Percentiles rank a stretch among this genome's conserved stretches.
These are phyloP conservation scores for Xiphophorus hellerii DNA, from an alignment of 2,113 vertebrate species.

Conservation along the genomic window DNA sequence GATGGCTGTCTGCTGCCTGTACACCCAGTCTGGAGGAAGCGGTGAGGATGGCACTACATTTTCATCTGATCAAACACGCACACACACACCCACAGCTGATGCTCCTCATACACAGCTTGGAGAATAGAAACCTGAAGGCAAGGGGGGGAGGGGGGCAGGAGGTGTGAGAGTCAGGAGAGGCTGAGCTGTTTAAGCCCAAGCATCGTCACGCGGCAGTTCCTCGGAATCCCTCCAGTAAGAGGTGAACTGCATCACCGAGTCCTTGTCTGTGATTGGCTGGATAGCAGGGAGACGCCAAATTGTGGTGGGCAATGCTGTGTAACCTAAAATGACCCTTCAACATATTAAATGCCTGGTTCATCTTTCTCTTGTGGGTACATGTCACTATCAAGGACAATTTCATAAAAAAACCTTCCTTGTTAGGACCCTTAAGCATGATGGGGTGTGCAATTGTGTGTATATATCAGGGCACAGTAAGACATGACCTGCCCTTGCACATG, in stretches of 20 bases:
- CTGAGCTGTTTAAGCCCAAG: slow-evolving; percentile 77
- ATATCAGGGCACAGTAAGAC: slow-evolving; percentile 23
- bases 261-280: slow-evolving; percentile 85
- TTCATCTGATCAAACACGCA: slow-evolving; percentile 53
- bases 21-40: slow-evolving; percentile 72
- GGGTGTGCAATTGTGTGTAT: neutral
- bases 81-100: slow-evolving; percentile 19
- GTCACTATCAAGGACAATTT: slow-evolving; percentile 46
- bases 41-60: slow-evolving; percentile 67
- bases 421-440: neutral
- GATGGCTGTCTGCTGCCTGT: slow-evolving; percentile 64
- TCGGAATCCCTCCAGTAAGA: slow-evolving; percentile 92
- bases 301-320: slow-evolving; percentile 50
- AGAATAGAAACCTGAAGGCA: slow-evolving; percentile 17
- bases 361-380: slow-evolving; percentile 4
- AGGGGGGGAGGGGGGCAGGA: neutral
- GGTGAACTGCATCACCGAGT: slow-evolving; percentile 79
- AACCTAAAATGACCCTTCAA: slow-evolving; percentile 84
- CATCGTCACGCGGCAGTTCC: slow-evolving; percentile 85
- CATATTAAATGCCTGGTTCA: slow-evolving; percentile 66
- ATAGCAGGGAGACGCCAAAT: slow-evolving; percentile 63
- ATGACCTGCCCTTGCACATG: slow-evolving; percentile 44
- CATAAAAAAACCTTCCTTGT: slow-evolving; percentile 19
- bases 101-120: slow-evolving; percentile 31
- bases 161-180: slow-evolving; percentile 58